These are phyloP conservation scores for Fragariocoptes setiger DNA, from an alignment of 1,140 invertebrate genomes.

Conservation along the genomic window DNA sequence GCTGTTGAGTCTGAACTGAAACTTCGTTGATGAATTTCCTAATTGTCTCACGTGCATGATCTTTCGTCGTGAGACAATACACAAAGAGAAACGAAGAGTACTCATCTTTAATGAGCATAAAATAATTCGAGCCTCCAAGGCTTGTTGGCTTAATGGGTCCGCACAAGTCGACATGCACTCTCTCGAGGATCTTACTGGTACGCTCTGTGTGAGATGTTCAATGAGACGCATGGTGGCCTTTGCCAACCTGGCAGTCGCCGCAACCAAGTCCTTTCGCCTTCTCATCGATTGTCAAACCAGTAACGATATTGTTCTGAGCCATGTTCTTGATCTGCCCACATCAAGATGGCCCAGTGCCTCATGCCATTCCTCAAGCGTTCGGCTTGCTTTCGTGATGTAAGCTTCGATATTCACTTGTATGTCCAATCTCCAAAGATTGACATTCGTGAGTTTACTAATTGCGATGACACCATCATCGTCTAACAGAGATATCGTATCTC, in stretches of 20 bases:
- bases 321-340: not conserved
- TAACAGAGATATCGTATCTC: not conserved
- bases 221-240: not conserved
- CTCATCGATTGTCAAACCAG: not conserved
- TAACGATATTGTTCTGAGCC: too few relatives aligned
- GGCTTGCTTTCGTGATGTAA: not conserved
- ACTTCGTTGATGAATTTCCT: slow-evolving; percentile 4
- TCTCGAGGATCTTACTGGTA: not conserved
- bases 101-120: slow-evolving; percentile 19
- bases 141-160: not conserved
- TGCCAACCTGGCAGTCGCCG: not conserved
- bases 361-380: not conserved
- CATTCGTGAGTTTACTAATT: not conserved
- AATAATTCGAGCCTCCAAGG: slow-evolving; percentile 15
- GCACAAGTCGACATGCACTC: not conserved
- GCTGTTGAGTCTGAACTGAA: slow-evolving; percentile 12
- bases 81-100: slow-evolving; percentile 16
- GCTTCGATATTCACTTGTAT: not conserved
- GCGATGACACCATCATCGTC: not conserved
- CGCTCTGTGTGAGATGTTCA: slow-evolving; percentile 8
- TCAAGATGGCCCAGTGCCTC: not conserved
- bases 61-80: slow-evolving; percentile 17
- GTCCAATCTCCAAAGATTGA: not conserved
- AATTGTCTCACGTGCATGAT: slow-evolving; percentile 10
- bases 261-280: not conserved